These are phyloP conservation scores for Tetramorium parvispinum DNA, from an alignment of 1,140 invertebrate species.

Conservation along the genomic window DNA sequence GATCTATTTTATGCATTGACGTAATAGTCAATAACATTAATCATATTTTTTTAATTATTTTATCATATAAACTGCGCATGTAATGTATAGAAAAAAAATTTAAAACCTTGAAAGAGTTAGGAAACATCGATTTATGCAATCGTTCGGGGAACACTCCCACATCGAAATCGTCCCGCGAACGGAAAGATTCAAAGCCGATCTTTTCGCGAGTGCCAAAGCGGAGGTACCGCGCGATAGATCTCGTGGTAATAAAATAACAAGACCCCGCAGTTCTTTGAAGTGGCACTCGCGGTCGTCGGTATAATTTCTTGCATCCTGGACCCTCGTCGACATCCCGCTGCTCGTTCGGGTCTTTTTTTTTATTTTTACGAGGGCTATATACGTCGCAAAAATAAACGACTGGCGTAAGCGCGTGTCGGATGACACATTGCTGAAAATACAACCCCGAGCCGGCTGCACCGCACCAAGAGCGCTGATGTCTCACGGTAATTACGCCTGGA, in stretches of 20 bases:
- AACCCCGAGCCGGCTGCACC: slow-evolving; percentile 32
- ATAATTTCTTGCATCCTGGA: slow-evolving; percentile 66
- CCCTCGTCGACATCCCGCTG: slow-evolving; percentile 59
- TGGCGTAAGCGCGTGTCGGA: slow-evolving; percentile 67
- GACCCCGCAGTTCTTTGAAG: slow-evolving; percentile 59
- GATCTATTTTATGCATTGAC: not conserved
- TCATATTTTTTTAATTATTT: not conserved
- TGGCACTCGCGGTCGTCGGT: slow-evolving; percentile 55
- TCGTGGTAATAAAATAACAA: slow-evolving; percentile 71
- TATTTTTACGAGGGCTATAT: slow-evolving; percentile 43
- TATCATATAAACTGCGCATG: not conserved
- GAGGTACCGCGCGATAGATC: slow-evolving; percentile 33
- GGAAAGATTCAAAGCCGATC: slow-evolving; percentile 63
- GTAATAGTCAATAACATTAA: not conserved
- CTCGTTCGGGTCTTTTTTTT: slow-evolving; percentile 37
- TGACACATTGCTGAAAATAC: slow-evolving; percentile 80
- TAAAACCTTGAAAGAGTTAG: not conserved
- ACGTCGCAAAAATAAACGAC: slow-evolving; percentile 78
- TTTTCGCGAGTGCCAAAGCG: slow-evolving; percentile 54
- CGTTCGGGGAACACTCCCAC: slow-evolving; percentile 21
- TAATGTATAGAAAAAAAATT: not conserved
- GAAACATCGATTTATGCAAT: slow-evolving; percentile 37
- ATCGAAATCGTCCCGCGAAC: not conserved
- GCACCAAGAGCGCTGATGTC: slow-evolving; percentile 56
- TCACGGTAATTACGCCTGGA: slow-evolving; percentile 64